phyloP scores from a whole-genome alignment of 2,113 vertebrate genomes.

The Rousettus leschenaultii region DNA sequence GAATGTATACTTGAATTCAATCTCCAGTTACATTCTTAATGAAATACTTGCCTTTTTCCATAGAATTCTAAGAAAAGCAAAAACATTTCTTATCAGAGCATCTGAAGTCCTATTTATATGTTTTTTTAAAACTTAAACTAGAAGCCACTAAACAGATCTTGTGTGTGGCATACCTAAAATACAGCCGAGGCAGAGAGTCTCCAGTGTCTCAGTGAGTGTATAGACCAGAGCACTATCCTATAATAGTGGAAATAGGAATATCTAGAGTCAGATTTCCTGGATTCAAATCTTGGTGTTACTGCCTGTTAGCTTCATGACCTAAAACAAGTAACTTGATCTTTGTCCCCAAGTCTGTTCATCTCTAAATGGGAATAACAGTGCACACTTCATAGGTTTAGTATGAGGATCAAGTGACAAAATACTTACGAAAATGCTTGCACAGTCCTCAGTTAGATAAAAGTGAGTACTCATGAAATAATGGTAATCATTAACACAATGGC shows the following conservation, averaged over 20 bases:
- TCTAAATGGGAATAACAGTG: background rate
- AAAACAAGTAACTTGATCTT: background rate
- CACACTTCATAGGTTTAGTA: background rate
- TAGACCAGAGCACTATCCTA: background rate
- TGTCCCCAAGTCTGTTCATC: background rate
- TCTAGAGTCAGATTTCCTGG: background rate
- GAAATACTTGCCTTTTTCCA: background rate
- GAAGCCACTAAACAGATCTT: background rate
- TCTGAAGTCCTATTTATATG: background rate
- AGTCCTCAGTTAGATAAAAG: background rate
- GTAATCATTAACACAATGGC: background rate
- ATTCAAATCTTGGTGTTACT: background rate
- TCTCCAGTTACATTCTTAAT: background rate
- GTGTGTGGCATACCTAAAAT: background rate
- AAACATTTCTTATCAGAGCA: background rate
- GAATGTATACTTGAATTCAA: background rate
- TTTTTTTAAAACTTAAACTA: background rate
- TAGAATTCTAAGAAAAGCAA: slow-evolving; percentile 24
- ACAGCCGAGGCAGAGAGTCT: background rate
- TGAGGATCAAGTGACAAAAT: background rate
- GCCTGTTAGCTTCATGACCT: background rate
- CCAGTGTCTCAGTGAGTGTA: background rate
- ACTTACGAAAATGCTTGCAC: slow-evolving; percentile 3
- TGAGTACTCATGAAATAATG: background rate
- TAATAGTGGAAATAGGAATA: background rate